phyloP scores from a whole-genome alignment of 2,797 vertebrate species.

The Gallinago stenura region DNA sequence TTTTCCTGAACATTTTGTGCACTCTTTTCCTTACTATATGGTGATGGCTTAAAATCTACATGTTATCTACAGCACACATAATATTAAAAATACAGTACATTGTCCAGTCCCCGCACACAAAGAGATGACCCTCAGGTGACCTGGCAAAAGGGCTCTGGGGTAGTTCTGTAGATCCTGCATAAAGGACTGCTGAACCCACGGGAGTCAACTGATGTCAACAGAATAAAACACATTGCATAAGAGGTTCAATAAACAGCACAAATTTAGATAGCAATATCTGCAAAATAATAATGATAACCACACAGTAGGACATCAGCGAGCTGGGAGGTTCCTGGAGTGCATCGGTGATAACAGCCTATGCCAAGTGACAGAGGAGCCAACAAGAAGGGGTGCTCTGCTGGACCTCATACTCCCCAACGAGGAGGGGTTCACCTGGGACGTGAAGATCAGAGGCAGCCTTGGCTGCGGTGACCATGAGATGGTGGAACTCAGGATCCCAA shows the following conservation, averaged over 20 bases:
- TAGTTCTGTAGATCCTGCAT: background rate
- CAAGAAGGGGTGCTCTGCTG: background rate
- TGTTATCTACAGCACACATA: background rate
- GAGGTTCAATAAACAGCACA: background rate
- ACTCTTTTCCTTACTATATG: background rate
- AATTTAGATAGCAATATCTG: background rate
- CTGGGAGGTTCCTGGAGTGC: background rate
- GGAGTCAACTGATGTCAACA: background rate
- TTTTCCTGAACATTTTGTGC: background rate
- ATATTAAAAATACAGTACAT: background rate
- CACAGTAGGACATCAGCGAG: background rate
- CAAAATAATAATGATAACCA: background rate
- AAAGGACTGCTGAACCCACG: background rate
- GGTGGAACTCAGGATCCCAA: background rate
- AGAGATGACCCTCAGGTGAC: background rate
- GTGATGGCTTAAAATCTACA: background rate
- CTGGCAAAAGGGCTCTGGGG: background rate
- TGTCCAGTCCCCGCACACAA: background rate
- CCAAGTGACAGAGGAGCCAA: background rate
- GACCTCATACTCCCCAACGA: background rate
- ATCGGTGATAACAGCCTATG: background rate
- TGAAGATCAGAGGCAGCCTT: background rate
- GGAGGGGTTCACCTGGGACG: background rate
- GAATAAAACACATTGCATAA: background rate
- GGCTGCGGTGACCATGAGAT: background rate